Conservation (phyloP, 1,140 invertebrate genomes). For the Cherax destructor region DNA sequence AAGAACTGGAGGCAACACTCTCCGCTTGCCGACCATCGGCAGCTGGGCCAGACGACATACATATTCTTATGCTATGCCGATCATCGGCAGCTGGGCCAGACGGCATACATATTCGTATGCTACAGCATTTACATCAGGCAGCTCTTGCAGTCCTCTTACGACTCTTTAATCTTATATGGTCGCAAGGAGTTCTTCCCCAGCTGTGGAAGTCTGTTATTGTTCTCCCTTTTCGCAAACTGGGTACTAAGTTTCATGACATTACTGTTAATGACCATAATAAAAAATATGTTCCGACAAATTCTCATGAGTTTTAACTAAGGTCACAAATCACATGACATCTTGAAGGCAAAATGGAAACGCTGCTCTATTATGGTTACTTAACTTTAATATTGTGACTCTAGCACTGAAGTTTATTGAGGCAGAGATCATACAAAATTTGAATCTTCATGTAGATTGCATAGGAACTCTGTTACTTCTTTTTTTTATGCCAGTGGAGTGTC, state of each 20-base stretch:
- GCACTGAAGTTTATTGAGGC: constrained; percentile 31
- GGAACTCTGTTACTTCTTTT: constrained; percentile 29
- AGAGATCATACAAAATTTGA: constrained; percentile 20
- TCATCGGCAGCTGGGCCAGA: too few relatives aligned
- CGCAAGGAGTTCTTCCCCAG: too few relatives aligned
- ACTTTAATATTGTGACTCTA: constrained; percentile 28
- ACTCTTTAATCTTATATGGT: too few relatives aligned
- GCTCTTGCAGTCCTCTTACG: too few relatives aligned
- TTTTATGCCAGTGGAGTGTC: constrained; percentile 12
- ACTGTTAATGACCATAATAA: too few relatives aligned
- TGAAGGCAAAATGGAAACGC: constrained; percentile 20
- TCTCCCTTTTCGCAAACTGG: constrained; percentile 22
- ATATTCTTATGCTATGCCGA: too few relatives aligned
- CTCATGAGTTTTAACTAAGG: background rate
- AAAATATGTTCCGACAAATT: too few relatives aligned
- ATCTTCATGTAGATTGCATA: constrained; percentile 28
- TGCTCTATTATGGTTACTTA: constrained; percentile 2
- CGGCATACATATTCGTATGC: too few relatives aligned
- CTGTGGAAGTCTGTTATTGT: constrained; percentile 4
- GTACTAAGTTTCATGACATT: constrained; percentile 20
- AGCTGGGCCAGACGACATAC: too few relatives aligned
- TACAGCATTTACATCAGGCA: too few relatives aligned
- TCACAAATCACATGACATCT: background rate
- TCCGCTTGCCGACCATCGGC: too few relatives aligned
- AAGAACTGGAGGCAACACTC: too few relatives aligned